Evolutionary conservation across 2,797 vertebrate genomes (phyloP).

Genomic region (Onychomys torridus): DNA sequence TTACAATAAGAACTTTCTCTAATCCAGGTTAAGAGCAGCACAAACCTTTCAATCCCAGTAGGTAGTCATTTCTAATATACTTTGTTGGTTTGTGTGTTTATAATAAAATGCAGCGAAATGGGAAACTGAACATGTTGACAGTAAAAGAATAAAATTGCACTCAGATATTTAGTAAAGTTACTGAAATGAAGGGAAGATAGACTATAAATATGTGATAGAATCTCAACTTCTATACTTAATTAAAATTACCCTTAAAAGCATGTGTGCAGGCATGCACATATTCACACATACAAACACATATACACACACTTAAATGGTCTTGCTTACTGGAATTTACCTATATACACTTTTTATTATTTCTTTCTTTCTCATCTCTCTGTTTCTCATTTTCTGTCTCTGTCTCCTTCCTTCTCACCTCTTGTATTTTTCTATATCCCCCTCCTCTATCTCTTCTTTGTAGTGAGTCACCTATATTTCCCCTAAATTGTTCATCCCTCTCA

Average conservation of each 20-base stretch:
- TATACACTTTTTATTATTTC: neutral
- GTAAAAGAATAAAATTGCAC: neutral
- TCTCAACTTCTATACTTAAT: neutral
- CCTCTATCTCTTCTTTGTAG: neutral
- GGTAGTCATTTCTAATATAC: neutral
- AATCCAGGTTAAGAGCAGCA: neutral
- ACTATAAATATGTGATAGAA: neutral
- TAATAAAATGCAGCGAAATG: neutral
- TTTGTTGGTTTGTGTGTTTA: neutral
- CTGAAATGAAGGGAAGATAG: neutral
- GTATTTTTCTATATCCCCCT: accelerated
- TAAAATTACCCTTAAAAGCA: neutral
- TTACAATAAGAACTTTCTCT: neutral
- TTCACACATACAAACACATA: neutral
- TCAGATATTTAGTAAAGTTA: neutral
- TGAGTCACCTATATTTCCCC: neutral
- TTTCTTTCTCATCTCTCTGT: neutral
- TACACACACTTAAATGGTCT: neutral
- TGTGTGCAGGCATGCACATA: neutral
- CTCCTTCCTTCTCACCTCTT: neutral
- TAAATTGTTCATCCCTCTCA: neutral
- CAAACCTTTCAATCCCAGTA: neutral
- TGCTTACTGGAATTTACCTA: neutral
- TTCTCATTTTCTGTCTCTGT: neutral
- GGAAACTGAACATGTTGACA: neutral